These are phyloP conservation scores for Tarsius wallacei DNA, from an alignment of 2,797 vertebrate species.

Conservation along the genomic window DNA sequence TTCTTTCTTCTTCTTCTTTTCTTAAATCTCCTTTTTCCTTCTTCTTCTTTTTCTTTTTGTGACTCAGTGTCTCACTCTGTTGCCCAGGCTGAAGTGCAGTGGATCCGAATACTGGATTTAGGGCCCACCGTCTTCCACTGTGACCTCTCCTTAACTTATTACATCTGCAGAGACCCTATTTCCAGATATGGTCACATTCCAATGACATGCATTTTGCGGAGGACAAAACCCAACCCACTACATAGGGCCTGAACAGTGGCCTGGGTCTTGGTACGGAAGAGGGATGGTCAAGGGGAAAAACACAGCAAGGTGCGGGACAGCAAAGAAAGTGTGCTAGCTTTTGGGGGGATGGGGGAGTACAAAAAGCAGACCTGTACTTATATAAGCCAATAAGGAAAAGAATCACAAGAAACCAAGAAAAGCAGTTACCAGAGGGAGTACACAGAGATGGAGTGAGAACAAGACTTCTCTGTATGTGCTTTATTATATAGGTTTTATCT, in stretches of 20 bases:
- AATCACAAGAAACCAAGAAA: not conserved
- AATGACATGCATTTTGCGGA: not conserved
- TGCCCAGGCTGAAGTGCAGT: too few relatives aligned
- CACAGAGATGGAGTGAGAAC: not conserved
- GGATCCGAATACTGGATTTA: fast-evolving
- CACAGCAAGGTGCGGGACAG: fast-evolving
- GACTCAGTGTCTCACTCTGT: too few relatives aligned
- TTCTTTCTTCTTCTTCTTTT: not conserved
- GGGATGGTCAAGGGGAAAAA: not conserved
- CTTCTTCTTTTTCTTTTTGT: too few relatives aligned
- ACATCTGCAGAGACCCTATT: not conserved
- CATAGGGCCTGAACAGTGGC: not conserved
- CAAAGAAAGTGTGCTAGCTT: not conserved
- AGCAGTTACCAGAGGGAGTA: not conserved
- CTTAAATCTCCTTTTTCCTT: too few relatives aligned
- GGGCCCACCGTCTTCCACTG: not conserved
- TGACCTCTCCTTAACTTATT: not conserved
- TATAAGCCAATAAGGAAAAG: too few relatives aligned
- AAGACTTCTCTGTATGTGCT: not conserved
- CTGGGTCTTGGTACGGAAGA: too few relatives aligned
- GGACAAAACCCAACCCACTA: not conserved
- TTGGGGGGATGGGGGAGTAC: not conserved
- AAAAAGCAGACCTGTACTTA: not conserved
- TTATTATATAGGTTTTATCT: not conserved
- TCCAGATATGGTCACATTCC: not conserved